These are phyloP conservation scores for Drosophila monieri DNA, from an alignment of 2,888 invertebrate genomes.

Conservation along the genomic window DNA sequence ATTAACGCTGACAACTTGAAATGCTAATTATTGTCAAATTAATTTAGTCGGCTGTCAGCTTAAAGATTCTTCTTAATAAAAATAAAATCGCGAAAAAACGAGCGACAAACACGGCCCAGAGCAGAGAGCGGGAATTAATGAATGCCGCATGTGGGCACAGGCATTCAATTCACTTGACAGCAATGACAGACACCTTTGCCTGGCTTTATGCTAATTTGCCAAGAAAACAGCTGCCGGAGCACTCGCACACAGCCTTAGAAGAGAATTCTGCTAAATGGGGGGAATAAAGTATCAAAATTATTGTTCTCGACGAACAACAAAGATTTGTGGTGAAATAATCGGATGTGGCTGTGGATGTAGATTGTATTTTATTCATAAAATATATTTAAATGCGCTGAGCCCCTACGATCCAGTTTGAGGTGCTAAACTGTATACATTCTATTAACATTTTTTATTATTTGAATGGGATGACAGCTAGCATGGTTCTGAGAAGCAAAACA, in stretches of 20 bases:
- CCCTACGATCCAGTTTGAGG: slow-evolving; percentile 33
- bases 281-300: slow-evolving; percentile 47
- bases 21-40: slow-evolving; percentile 84
- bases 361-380: not conserved
- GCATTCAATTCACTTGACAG: slow-evolving; percentile 67
- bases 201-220: slow-evolving; percentile 69
- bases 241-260: slow-evolving; percentile 6
- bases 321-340: slow-evolving; percentile 49
- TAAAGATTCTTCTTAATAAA: slow-evolving; percentile 61
- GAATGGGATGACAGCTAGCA: slow-evolving; percentile 22
- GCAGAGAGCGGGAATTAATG: slow-evolving; percentile 69
- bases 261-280: slow-evolving; percentile 34
- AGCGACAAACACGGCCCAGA: slow-evolving; percentile 37
- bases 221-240: slow-evolving; percentile 55
- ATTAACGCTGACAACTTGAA: slow-evolving; percentile 83
- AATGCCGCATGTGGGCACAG: slow-evolving; percentile 67
- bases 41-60: slow-evolving; percentile 83
- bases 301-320: slow-evolving; percentile 46
- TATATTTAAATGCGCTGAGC: slow-evolving; percentile 32
- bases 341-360: slow-evolving; percentile 16
- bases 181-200: slow-evolving; percentile 51
- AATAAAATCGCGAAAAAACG: slow-evolving; percentile 48
- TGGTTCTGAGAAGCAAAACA: slow-evolving; percentile 6
- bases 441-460: slow-evolving; percentile 7
- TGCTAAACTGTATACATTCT: slow-evolving; percentile 15